Evolutionary conservation across 1,140 invertebrate species (phyloP), one percentile per base, ranked within the genome.

Genomic region (Caenorhabditis briggsae): DNA sequence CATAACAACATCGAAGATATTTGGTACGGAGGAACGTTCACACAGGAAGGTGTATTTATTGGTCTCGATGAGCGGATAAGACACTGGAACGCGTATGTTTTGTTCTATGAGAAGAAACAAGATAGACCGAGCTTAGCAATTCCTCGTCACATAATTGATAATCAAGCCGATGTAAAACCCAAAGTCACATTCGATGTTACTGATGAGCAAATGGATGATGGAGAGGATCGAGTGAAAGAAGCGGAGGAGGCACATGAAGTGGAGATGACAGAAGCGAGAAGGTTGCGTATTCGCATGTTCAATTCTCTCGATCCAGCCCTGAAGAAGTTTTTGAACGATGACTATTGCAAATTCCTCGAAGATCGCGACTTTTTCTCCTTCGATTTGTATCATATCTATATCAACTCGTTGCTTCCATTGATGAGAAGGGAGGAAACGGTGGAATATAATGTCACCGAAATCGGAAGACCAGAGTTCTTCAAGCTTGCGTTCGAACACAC

Each of bases 91-190:
- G 70, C 70, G 8, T 78, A 78, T 78, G 70, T 78, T 5, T 50
- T 78, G n/a, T 78, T 78, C 9, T 78, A 78, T 78, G 70, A 78
- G n/a, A 78, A 78, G 70, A 78, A 78, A n/a, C 18, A n/a, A 12
- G 70, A 78, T 11, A 46, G 53, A 12, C 43, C 43, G 23, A 53
- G 18, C 9, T 11, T 23, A 11, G 12, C n/a, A 8, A 78, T 78
- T 78, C 70, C 70, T n/a, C n/a, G n/a, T 18, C 46, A 50, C 3
- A 78, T 78, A 46, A 11, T 46, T 48, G 46, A 78, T 50, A 12
- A 18, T 20, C n/a, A 50, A 2, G 53, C 50, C 23, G 33, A 50
- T 11, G 70, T 23, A 8, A 78, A 78, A 25, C 70, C 70, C 2
- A 78, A 78, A 78, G 70, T 78, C 7, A 78, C 70, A 25, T 78